phyloP scores from a whole-genome alignment of 2,113 vertebrate species.

The Xenopus tropicalis region UCB_Xtro_10.0 CM004449.2:133020001-133020500 shows the following conservation, averaged over 20 bases:
- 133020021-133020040: no score
- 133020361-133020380: conserved; percentile 86
- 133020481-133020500: conserved; percentile 96
- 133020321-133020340: conserved; percentile 91
- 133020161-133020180: no score
- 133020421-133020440: conserved; percentile 93
- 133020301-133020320: conserved; percentile 94
- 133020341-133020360: conserved; percentile 87
- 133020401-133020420: conserved; percentile 97
- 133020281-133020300: conserved; percentile 97
- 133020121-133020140: no score
- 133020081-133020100: no score
- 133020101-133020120: no score
- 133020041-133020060: no score
- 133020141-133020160: no score
- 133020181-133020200: neutral
- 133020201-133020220: conserved; percentile 84
- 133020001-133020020: no score
- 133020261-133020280: conserved; percentile 95
- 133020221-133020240: conserved; percentile 96
- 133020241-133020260: no score
- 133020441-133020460: conserved; percentile 91
- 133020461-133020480: conserved; percentile 83
- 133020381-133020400: conserved; percentile 87
- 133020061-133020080: no score